Evolutionary conservation across 2,113 vertebrate genomes (phyloP).

Genomic region (Ceyx margarethae): DNA sequence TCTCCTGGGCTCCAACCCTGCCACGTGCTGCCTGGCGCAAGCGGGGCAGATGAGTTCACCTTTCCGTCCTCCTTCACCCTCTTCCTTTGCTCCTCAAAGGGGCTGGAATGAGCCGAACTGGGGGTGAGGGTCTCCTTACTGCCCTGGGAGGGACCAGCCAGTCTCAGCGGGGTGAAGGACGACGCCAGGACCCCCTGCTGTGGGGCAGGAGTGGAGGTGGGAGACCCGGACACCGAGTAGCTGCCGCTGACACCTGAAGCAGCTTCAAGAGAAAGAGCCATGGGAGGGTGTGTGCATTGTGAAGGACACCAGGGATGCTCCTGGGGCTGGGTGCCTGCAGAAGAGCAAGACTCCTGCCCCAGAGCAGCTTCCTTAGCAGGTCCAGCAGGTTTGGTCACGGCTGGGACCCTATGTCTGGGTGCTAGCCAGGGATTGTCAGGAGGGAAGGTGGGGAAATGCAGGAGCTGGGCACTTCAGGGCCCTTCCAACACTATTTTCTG

Average conservation of each 20-base stretch:
- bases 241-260: slow-evolving; percentile 37
- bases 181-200: background rate
- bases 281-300: accelerated
- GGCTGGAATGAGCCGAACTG: background rate
- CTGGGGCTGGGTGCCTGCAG: background rate
- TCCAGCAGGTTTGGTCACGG: background rate
- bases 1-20: accelerated
- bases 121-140: background rate
- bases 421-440: background rate
- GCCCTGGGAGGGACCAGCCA: background rate
- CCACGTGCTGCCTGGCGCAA: accelerated
- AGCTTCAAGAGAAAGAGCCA: background rate
- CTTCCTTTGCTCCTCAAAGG: slow-evolving; percentile 9
- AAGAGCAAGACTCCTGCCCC: background rate
- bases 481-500: background rate
- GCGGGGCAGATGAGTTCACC: background rate
- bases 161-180: background rate
- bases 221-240: background rate
- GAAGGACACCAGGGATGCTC: background rate
- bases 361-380: background rate
- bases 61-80: slow-evolving; percentile 59
- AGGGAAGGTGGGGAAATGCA: background rate
- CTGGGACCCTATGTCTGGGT: background rate
- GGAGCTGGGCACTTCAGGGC: background rate
- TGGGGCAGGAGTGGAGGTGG: background rate